Evolutionary conservation across 2,113 vertebrate genomes (phyloP), one percentile per base, ranked within the genome.

Genomic region (Anhinga anhinga): DNA sequence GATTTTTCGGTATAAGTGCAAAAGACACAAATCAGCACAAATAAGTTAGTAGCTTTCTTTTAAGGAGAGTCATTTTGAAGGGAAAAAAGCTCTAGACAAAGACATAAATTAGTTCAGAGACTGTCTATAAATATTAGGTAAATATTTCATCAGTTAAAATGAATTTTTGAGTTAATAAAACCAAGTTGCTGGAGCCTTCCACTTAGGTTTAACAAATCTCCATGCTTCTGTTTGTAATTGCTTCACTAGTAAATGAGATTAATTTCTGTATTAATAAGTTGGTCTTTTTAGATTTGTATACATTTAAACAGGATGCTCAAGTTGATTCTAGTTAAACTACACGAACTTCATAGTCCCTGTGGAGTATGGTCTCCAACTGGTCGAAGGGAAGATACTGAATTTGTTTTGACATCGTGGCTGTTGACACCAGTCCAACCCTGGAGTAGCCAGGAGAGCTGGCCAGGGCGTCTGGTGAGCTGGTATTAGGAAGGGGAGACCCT

Each of bases 381-480:
- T 73, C 14, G 10, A 12, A 70, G 50, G 72, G 61, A 45, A 69
- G 65, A 29, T 47, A 19, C 2, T 5, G 67, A 22, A 15, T 18
- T 4, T 4, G 3, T 15, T 56, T 50, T 58, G 15, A 69, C 7
- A 14, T 50, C 16, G 30, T 59, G 73, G 58, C 78, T 62, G 0
- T 13, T 63, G 44, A 16, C 20, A 15, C 17, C 58, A 23, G 3
- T 55, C n/a, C 11, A 13, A 18, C 29, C 52, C 47, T 9, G 27
- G 30, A 36, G 42, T 6, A 49, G 71, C 14, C 4, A 12, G 15
- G 67, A 63, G 52, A 42, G 49, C 1, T 4, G 74, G 30, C n/a
- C 20, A 10, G 30, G 26, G 77, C 0, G 0, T 38, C 52, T 56
- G 70, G 9, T 5, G n/a, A 65, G 58, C 21, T 20, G 21, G 1